Evolutionary conservation across 2,888 invertebrate genomes (phyloP).

Genomic region (Cantharis rufa): DNA sequence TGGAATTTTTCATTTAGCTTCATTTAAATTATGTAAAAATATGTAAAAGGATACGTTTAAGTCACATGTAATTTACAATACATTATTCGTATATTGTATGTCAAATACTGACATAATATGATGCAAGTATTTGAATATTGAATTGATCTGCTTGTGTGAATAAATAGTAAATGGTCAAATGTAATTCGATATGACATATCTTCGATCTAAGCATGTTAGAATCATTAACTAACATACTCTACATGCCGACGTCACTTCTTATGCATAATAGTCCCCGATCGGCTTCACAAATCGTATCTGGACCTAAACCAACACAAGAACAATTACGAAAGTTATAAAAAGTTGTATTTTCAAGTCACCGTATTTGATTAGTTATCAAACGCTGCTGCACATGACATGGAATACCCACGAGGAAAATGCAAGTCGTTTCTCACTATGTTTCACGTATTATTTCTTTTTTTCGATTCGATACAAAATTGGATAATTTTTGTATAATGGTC

Average conservation of each 20-base stretch:
- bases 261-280: not conserved
- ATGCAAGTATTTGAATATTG: slow-evolving; percentile 6
- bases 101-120: slow-evolving; percentile 14
- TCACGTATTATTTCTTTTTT: not conserved
- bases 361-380: not conserved
- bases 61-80: not conserved
- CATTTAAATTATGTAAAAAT: not conserved
- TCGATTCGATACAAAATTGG: slow-evolving; percentile 2
- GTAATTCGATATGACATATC: slow-evolving; percentile 51
- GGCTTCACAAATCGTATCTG: slow-evolving; percentile 5
- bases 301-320: not conserved
- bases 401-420: not conserved
- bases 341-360: not conserved
- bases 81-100: not conserved
- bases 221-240: slow-evolving; percentile 38
- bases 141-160: slow-evolving; percentile 20
- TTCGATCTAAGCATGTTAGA: slow-evolving; percentile 46
- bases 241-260: not conserved
- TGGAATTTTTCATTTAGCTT: not conserved
- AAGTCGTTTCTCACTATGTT: not conserved
- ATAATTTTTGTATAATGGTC: slow-evolving; percentile 11
- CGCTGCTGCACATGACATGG: not conserved
- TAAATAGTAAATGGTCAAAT: slow-evolving; percentile 18
- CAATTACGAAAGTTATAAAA: not conserved
- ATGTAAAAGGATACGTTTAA: not conserved